Evolutionary conservation across 2,888 invertebrate genomes (phyloP), one percentile per base, ranked within the genome.

Genomic region (Pollenia griseotomentosa): DNA sequence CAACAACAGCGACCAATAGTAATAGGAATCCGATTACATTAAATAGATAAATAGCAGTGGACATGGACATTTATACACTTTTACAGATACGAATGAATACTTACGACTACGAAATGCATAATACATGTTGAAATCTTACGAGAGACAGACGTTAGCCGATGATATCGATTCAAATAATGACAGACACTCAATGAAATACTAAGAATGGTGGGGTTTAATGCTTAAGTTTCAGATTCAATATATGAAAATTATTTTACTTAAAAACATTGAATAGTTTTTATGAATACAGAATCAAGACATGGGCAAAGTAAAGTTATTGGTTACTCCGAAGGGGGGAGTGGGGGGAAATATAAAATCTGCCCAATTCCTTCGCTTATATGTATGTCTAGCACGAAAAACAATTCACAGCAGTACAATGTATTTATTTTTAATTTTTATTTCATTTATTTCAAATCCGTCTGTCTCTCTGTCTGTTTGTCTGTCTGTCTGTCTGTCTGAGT

Each of bases 111-210:
- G 77, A 78, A 82, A 78, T 66, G n/a, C 16, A 82, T 82, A 12
- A 65, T 73, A 19, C 65, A 68, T 82, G 59, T 61, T 74, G 59
- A 44, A 59, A 65, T 55, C 46, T 46, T 14, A 44, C 2, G 66
- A 53, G 1, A 12, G 75, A 53, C 66, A 57, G 65, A 75, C 55
- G 40, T 33, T 33, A 19, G 12, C 23, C 83, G 83, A 88, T 87
- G 83, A 85, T 85, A 88, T 85, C 85, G 79, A 80, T 79, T 88
- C 83, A 83, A 83, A 83, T 83, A 85, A 80, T 83, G 88, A 83
- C 77, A 88, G 83, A 79, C 78, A 82, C 57, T 78, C 82, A 70
- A 78, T 79, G 78, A 82, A 74, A 75, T 78, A 63, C 40, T 81
- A 53, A 2, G 19, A 48, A 16, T 48, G 40, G 23, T 61, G 68